Evolutionary conservation across 2,888 invertebrate species (phyloP).

Genomic region (Cenopis cana): DNA sequence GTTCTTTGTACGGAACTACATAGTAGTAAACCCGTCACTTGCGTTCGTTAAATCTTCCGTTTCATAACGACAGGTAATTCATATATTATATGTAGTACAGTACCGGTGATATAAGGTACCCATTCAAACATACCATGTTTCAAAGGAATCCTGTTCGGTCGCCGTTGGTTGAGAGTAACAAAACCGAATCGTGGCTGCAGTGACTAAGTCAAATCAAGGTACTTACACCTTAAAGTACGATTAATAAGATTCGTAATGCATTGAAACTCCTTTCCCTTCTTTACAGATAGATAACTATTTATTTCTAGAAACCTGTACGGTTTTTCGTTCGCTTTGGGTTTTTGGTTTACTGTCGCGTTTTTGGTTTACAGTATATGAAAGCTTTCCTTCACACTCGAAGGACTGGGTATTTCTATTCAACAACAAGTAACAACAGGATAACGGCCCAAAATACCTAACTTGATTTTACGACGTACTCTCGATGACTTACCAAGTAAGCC

Average conservation of each 20-base stretch:
- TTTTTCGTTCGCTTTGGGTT: not conserved
- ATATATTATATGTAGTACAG: constrained; percentile 11
- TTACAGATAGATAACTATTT: constrained; percentile 2
- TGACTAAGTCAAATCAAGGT: constrained; percentile 22
- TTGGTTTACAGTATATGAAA: not conserved
- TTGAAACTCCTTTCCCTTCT: not conserved
- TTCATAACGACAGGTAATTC: not conserved
- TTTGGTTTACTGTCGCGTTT: not conserved
- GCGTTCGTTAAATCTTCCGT: not conserved
- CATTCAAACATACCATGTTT: constrained; percentile 65
- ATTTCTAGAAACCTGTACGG: constrained; percentile 16
- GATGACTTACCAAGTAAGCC: too few relatives aligned
- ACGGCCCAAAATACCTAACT: too few relatives aligned
- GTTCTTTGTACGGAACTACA: not conserved
- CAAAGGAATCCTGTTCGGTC: constrained; percentile 72
- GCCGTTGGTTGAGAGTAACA: constrained; percentile 59
- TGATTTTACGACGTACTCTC: too few relatives aligned
- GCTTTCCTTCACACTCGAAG: not conserved
- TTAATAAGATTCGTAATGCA: constrained; percentile 17
- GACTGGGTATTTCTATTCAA: not conserved
- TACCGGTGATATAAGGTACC: constrained; percentile 62
- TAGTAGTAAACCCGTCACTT: not conserved
- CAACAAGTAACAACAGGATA: too few relatives aligned
- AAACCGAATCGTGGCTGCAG: constrained; percentile 51
- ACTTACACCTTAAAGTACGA: not conserved